Evolutionary conservation across 1,140 invertebrate genomes (phyloP).

Genomic region (Temnothorax nylanderi): DNA sequence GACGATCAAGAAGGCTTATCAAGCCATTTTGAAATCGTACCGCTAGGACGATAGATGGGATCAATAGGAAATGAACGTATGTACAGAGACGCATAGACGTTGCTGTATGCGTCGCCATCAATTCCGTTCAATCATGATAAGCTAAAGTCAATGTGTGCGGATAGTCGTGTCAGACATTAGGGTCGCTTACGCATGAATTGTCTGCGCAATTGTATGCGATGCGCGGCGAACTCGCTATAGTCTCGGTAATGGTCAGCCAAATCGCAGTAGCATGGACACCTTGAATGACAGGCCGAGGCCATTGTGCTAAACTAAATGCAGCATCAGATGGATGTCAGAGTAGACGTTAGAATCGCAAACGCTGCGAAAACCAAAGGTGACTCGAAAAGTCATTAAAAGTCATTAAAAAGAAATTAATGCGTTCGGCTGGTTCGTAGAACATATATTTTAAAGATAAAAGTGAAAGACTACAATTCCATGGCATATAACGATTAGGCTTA

Average conservation of each 20-base stretch:
- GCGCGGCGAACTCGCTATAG: conserved; percentile 56
- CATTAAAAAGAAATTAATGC: background rate
- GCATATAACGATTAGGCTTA: background rate
- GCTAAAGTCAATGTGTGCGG: conserved; percentile 71
- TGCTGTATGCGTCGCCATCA: conserved; percentile 63
- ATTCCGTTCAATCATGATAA: conserved; percentile 74
- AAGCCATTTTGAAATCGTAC: background rate
- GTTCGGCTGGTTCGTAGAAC: no score
- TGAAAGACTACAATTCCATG: background rate
- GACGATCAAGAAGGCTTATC: background rate
- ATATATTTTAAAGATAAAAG: background rate
- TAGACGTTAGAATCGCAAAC: background rate
- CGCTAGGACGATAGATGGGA: background rate
- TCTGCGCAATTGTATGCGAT: conserved; percentile 65
- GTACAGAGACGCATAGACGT: conserved; percentile 50
- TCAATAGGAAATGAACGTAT: conserved; percentile 35
- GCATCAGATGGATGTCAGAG: background rate
- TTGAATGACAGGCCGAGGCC: conserved; percentile 13
- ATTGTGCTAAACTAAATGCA: conserved; percentile 38
- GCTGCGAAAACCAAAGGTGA: background rate
- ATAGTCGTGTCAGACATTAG: conserved; percentile 73
- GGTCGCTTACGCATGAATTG: conserved; percentile 73
- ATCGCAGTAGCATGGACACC: conserved; percentile 40
- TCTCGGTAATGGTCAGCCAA: conserved; percentile 64
- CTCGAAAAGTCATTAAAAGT: no score